Conservation (phyloP, 2,113 vertebrate genomes). For the Quiscalus mexicanus region DNA sequence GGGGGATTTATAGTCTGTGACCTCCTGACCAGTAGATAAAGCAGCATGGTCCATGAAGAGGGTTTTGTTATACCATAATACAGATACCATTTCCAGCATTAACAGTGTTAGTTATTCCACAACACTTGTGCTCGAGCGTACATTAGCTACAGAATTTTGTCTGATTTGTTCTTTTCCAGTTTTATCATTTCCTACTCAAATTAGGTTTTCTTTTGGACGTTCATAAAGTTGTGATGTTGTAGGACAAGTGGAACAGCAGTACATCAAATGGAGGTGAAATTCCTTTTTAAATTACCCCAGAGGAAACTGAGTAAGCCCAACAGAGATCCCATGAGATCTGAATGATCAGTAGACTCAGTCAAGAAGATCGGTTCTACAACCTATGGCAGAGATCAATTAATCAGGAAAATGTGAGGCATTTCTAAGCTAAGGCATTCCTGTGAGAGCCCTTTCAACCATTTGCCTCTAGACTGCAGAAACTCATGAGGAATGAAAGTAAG, state of each 20-base stretch:
- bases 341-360: not conserved
- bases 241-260: not conserved
- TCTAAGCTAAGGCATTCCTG: not conserved
- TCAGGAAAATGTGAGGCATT: not conserved
- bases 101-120: not conserved
- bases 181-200: not conserved
- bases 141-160: not conserved
- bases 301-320: not conserved
- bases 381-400: not conserved
- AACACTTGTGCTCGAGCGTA: not conserved
- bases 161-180: not conserved
- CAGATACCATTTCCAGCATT: not conserved
- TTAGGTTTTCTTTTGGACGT: not conserved
- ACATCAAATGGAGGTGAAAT: not conserved
- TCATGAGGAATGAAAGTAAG: not conserved
- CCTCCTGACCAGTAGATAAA: not conserved
- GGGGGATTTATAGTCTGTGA: not conserved
- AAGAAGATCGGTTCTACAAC: not conserved
- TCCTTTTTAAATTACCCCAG: not conserved
- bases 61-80: not conserved
- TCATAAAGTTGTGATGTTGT: not conserved
- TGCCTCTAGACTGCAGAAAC: not conserved
- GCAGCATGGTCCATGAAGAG: fast-evolving
- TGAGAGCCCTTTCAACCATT: not conserved
- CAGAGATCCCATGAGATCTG: not conserved